phyloP scores from a whole-genome alignment of 2,797 vertebrate genomes.

The Phalanger gymnotis region DNA sequence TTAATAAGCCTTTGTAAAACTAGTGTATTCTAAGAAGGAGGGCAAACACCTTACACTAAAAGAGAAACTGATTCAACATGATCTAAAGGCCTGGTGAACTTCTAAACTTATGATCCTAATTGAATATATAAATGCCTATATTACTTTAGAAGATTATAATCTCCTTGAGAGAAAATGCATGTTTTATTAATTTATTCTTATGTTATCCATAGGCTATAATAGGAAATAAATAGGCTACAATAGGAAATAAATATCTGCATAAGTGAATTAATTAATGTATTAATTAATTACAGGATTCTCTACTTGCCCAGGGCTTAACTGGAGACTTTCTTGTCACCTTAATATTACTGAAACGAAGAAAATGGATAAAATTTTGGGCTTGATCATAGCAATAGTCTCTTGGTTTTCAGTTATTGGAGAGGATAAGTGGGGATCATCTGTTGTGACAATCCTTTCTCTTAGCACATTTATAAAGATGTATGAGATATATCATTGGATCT shows the following conservation, averaged over 20 bases:
- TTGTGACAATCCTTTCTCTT: background rate
- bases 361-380: background rate
- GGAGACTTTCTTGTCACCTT: background rate
- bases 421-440: background rate
- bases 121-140: background rate
- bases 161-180: background rate
- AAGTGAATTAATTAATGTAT: background rate
- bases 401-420: background rate
- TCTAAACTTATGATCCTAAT: background rate
- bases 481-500: background rate
- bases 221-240: background rate
- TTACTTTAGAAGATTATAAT: background rate
- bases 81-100: background rate
- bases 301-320: background rate
- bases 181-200: background rate
- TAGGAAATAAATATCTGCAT: background rate
- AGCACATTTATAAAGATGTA: background rate
- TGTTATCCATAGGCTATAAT: background rate
- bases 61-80: background rate
- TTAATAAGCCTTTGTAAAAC: background rate
- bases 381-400: background rate
- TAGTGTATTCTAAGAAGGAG: background rate
- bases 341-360: background rate
- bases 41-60: background rate
- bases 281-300: background rate